Evolutionary conservation across 2,113 vertebrate genomes (phyloP), one percentile per base, ranked within the genome.

Genomic region (Macrotis lagotis): DNA sequence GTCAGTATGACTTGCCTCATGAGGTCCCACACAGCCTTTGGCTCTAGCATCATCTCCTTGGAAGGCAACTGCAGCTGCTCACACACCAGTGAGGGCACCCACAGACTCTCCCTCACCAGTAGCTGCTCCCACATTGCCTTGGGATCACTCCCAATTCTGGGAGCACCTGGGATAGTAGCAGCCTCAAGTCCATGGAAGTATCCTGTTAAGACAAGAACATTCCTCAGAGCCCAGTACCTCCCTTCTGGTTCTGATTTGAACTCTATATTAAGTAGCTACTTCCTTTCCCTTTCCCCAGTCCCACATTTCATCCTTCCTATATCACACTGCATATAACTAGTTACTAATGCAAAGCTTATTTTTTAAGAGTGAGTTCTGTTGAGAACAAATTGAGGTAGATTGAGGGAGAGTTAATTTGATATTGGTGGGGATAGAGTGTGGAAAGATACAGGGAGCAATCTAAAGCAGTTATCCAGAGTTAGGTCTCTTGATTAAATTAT

Each of bases 1-100:
- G 99, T 99, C 92, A 99, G 99, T 97, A 99, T 99, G 99, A 99
- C 99, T 97, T 98, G 99, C 83, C 98, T 99, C 95, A 99, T 99
- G 96, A 98, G 99, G 89, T 99, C 99, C 91, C 99, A 99, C 95
- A 99, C 99, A 0, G 99, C 99, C 51, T 99, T 99, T 0, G 99
- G 99, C 96, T 99, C 99, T 98, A 99, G 99, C 0, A 98, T 99
- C 44, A 98, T 99, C 50, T 99, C 99, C 48, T 97, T 99, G 52
- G 99, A 99, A 0, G 99, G 99, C 89, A 98, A 98, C 97, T 98
- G 99, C 96, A 99, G 99, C 95, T 98, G 99, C 0, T 99, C 99
- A 0, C 99, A 99, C 98, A 99, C 99, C 0, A 98, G 97, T 5
- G 99, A 99, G 4, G 99, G 99, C 0, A 98, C 98, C 0, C 98